Evolutionary conservation across 2,797 vertebrate species (phyloP).

Genomic region (Bucorvus abyssinicus): DNA sequence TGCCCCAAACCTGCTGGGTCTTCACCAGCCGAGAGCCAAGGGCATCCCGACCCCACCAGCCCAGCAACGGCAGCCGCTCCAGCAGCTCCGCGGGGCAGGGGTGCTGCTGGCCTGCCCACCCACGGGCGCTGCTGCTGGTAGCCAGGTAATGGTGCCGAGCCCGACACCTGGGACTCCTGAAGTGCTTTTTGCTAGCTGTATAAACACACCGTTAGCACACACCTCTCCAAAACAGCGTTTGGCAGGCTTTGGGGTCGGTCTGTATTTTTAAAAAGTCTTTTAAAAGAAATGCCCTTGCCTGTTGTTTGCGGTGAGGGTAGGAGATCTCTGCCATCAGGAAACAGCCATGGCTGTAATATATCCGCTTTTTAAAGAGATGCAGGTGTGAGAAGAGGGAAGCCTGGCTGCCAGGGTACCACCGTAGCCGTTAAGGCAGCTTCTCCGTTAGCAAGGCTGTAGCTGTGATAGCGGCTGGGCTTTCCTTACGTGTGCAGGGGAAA

Average conservation of each 20-base stretch:
- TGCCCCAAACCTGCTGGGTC: neutral
- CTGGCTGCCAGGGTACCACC: neutral
- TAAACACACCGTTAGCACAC: fast-evolving
- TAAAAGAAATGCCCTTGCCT: neutral
- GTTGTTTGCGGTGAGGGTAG: neutral
- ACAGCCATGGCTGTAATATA: neutral
- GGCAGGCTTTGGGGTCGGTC: neutral
- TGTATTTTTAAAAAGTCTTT: neutral
- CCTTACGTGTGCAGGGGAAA: neutral
- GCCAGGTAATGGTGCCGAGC: neutral
- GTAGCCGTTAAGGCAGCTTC: neutral
- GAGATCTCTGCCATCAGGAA: neutral
- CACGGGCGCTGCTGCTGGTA: fast-evolving
- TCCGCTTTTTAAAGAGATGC: neutral
- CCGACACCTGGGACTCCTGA: neutral
- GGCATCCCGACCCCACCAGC: neutral
- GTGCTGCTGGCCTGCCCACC: neutral
- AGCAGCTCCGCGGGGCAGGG: neutral
- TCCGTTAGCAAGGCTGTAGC: neutral
- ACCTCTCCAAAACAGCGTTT: neutral
- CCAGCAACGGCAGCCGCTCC: neutral
- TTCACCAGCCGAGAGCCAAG: neutral
- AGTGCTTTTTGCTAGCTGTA: neutral
- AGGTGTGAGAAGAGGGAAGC: neutral
- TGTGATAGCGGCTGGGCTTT: fast-evolving